These are phyloP conservation scores for Chloroceryle aenea DNA, from an alignment of 2,113 vertebrate genomes.

Conservation along the genomic window DNA sequence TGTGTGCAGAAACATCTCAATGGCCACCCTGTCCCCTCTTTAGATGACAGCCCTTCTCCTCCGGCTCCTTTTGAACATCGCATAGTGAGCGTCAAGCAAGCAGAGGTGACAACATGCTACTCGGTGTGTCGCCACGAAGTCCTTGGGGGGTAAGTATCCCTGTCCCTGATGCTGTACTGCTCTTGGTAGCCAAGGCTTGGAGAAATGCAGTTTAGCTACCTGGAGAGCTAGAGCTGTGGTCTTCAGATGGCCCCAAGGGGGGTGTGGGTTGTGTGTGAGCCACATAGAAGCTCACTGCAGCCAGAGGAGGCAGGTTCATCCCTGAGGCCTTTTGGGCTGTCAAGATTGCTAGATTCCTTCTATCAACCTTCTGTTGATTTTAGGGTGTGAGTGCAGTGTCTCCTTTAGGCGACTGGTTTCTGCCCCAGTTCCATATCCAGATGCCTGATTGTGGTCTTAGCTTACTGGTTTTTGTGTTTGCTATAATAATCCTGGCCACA, in stretches of 20 bases:
- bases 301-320: not conserved
- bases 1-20: not conserved
- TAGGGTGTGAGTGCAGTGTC: accelerated
- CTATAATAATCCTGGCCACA: not conserved
- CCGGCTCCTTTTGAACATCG: slow-evolving; percentile 88
- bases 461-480: not conserved
- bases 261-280: not conserved
- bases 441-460: not conserved
- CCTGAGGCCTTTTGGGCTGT: not conserved
- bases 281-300: accelerated
- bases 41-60: slow-evolving; percentile 87
- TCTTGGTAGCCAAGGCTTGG: not conserved
- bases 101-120: slow-evolving; percentile 73
- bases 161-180: not conserved
- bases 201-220: not conserved
- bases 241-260: not conserved
- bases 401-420: not conserved
- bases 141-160: slow-evolving; percentile 84
- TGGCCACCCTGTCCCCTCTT: not conserved
- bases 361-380: not conserved
- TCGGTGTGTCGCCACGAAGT: slow-evolving; percentile 77
- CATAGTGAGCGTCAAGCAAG: slow-evolving; percentile 82
- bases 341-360: not conserved
- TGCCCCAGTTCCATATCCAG: not conserved
- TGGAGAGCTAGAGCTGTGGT: not conserved